Evolutionary conservation across 2,797 vertebrate species (phyloP).

Genomic region (Luscinia megarhynchos): DNA sequence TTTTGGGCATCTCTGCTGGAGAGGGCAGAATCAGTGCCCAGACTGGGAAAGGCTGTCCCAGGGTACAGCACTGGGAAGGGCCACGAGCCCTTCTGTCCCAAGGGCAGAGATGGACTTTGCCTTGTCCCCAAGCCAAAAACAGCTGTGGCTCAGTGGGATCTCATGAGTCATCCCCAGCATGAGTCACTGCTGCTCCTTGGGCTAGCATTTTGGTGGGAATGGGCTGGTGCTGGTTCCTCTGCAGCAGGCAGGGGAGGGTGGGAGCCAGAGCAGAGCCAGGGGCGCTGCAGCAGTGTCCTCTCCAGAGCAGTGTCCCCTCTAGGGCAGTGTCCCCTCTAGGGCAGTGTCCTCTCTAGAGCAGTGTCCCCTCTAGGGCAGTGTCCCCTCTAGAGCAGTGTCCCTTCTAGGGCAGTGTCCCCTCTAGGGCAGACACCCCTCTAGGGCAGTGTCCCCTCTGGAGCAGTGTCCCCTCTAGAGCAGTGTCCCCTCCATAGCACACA

Average conservation of each 20-base stretch:
- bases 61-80: background rate
- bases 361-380: background rate
- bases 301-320: no score
- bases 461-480: no score
- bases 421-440: no score
- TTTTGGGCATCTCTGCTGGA: background rate
- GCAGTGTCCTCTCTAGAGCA: no score
- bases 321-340: no score
- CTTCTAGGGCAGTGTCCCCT: no score
- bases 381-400: no score
- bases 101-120: background rate
- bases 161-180: background rate
- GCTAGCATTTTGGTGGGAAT: background rate
- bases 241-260: accelerated
- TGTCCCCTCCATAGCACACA: background rate
- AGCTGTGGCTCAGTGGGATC: background rate
- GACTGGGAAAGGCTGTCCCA: background rate
- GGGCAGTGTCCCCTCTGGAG: no score
- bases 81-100: background rate
- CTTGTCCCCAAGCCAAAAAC: background rate
- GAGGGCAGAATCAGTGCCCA: background rate
- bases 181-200: background rate
- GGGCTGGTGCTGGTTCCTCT: background rate
- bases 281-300: background rate
- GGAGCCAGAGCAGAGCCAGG: background rate